phyloP scores from a whole-genome alignment of 2,797 vertebrate species.

The Acanthiza pusilla region DNA sequence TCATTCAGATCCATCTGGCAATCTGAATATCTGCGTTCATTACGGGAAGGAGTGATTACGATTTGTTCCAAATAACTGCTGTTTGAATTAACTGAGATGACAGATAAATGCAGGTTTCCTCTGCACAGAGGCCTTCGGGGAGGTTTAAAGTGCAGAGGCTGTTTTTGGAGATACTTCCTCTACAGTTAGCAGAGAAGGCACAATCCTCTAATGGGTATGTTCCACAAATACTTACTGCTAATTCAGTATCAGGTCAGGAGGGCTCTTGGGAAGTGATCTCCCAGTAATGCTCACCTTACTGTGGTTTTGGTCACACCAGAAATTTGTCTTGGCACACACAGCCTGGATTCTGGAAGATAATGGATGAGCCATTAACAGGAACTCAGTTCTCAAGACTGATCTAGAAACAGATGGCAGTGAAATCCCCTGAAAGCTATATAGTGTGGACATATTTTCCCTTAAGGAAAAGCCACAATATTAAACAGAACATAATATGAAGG shows the following conservation, averaged over 20 bases:
- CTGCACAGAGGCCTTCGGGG: background rate
- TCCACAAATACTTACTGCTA: background rate
- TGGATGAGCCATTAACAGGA: background rate
- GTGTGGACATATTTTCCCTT: background rate
- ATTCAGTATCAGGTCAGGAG: background rate
- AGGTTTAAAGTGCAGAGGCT: background rate
- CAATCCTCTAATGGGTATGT: background rate
- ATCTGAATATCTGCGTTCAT: background rate
- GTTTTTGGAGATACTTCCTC: background rate
- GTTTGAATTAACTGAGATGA: constrained; percentile 18
- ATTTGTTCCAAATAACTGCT: constrained; percentile 35
- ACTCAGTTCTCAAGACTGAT: background rate
- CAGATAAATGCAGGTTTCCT: constrained; percentile 17
- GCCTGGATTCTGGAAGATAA: background rate
- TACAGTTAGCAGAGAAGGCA: background rate
- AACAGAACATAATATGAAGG: background rate
- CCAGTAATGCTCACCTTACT: background rate
- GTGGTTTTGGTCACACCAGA: background rate
- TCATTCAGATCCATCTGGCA: constrained; percentile 48
- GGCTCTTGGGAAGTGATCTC: background rate
- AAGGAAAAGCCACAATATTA: background rate
- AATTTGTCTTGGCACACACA: background rate
- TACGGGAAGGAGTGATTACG: background rate
- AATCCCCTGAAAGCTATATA: background rate
- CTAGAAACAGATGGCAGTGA: background rate